A percentile compares a stretch with the other conserved stretches of the same genome.
These are phyloP conservation scores for Brachymystax lenok DNA, from an alignment of 2,797 vertebrate genomes.

Conservation along the genomic window DNA sequence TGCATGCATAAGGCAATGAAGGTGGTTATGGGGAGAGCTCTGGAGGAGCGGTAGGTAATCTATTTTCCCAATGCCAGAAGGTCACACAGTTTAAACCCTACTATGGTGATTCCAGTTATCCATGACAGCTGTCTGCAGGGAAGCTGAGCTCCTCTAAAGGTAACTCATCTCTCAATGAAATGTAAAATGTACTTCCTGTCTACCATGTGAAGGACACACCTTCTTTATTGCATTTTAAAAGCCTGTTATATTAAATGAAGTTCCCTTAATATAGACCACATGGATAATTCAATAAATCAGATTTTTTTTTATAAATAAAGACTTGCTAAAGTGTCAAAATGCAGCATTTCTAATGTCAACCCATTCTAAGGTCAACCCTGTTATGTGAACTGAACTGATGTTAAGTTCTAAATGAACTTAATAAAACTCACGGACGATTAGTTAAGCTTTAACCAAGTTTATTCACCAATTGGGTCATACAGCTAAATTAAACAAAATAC, in stretches of 20 bases:
- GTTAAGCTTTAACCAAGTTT: too few relatives aligned
- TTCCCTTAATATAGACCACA: too few relatives aligned
- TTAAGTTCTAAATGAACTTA: too few relatives aligned
- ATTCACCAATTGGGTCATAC: too few relatives aligned
- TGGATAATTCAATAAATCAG: too few relatives aligned
- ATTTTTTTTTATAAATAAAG: too few relatives aligned
- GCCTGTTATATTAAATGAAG: not conserved
- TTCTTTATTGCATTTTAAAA: conserved; percentile 30
- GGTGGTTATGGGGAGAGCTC: conserved; percentile 55
- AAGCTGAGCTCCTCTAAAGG: conserved; percentile 61
- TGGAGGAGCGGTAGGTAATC: conserved; percentile 65
- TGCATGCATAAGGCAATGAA: conserved; percentile 57
- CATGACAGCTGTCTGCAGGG: conserved; percentile 70
- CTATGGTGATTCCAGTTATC: conserved; percentile 75
- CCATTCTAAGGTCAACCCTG: too few relatives aligned
- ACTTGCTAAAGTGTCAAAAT: too few relatives aligned
- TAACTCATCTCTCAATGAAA: conserved; percentile 67
- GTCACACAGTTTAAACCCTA: conserved; percentile 75
- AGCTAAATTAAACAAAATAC: too few relatives aligned
- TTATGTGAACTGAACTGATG: too few relatives aligned
- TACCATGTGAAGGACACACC: conserved; percentile 67
- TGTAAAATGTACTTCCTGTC: conserved; percentile 74
- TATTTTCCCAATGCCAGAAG: conserved; percentile 70
- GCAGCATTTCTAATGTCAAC: too few relatives aligned
- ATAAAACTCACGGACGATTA: too few relatives aligned